phyloP scores from a whole-genome alignment of 2,888 invertebrate genomes.

The Aphidius colemani region DNA sequence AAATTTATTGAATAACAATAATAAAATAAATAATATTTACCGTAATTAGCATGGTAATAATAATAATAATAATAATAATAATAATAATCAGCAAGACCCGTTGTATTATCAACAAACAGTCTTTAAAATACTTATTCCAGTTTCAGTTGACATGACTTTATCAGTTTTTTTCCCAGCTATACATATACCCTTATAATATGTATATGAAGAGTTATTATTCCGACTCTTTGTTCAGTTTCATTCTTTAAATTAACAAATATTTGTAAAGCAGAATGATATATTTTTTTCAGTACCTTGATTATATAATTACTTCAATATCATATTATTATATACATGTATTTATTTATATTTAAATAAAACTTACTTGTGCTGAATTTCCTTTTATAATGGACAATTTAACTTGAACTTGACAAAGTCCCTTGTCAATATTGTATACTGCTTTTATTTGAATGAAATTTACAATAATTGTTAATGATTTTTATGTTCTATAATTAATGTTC shows the following conservation, averaged over 20 bases:
- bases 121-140: constrained; percentile 71
- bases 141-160: constrained; percentile 70
- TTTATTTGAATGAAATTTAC: constrained; percentile 60
- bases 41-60: not conserved
- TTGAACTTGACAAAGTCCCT: constrained; percentile 69
- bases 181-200: constrained; percentile 65
- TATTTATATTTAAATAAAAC: constrained; percentile 2
- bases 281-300: constrained; percentile 40
- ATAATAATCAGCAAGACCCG: constrained; percentile 70
- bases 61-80: not conserved
- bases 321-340: too few species aligned
- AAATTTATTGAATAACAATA: not conserved
- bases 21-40: not conserved
- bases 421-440: constrained; percentile 67
- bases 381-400: constrained; percentile 70
- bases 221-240: constrained; percentile 46
- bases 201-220: constrained; percentile 48
- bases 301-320: too few species aligned
- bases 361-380: constrained; percentile 64
- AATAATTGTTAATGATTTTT: constrained; percentile 49
- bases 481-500: too few species aligned
- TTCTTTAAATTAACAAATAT: constrained; percentile 46
- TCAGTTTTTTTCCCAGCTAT: constrained; percentile 77
- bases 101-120: constrained; percentile 72
- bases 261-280: constrained; percentile 48